Base-by-base conservation (phyloP, 2,113 vertebrate genomes). In the Tricholaema leucomelas region DNA sequence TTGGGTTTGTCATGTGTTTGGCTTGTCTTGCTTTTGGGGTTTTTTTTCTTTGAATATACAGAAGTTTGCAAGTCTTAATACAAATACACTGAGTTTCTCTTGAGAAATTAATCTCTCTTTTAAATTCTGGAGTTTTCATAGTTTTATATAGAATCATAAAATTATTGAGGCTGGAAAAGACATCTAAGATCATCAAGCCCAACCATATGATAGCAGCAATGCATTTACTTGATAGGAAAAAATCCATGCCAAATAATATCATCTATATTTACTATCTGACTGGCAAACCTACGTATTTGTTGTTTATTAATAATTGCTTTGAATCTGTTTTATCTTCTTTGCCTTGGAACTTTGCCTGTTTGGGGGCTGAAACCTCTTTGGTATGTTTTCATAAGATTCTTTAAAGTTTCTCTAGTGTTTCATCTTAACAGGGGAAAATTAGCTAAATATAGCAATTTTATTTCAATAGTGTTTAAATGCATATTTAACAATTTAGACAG, bases 281-380 rank as follows among this genome's bases (percentile, higher is more conserved):
- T 94, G 78, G 54, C 63, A 95, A 96, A 93, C 70, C 76, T 93
- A 94, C 85, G 74, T 87, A 70, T 21, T 42, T 70, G 42, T 56
- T 85, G 61, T 77, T 23, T 92, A 93, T 93, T 91, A 95, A 91
- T 95, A 92, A 92, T 82, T 82, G 77, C 65, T 95, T 87, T 3
- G 15, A 52, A 35, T 61, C 67, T 54, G 5, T 60, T 85, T 93
- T 91, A 92, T 70, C 61, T 19, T 69, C 84, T 90, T 88, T 64
- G 1, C 31, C 60, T 93, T 91, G 23, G 30, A 71, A 56, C 12
- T 42, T 63, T 60, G 36, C 15, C 55, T 63, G 1, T 60, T 56
- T 72, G 7, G 50, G 28, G 12, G 12, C 28, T 60, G n/a, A 86
- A 94, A 79, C 9, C 4, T 50, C 44, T 72, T 24, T 56, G 8